Evolutionary conservation across 1,140 invertebrate species (phyloP).

Genomic region (Araneus ventricosus): DNA sequence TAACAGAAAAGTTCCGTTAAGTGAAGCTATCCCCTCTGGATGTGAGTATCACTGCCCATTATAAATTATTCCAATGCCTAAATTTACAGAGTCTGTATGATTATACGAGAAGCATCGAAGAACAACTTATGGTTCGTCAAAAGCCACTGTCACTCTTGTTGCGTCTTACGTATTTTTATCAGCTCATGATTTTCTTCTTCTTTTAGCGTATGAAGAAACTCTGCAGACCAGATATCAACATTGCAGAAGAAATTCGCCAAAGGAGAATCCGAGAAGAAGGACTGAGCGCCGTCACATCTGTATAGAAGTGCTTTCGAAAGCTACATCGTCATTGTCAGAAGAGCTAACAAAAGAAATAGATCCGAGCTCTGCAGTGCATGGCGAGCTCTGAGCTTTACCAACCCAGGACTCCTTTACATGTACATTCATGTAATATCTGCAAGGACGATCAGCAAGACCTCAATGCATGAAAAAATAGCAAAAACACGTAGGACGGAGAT

Average conservation of each 20-base stretch:
- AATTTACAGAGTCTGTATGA: too few relatives aligned
- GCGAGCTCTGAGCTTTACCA: background rate
- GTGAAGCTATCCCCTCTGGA: too few relatives aligned
- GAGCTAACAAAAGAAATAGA: background rate
- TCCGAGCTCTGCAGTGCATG: background rate
- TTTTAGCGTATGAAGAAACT: slow-evolving; percentile 75
- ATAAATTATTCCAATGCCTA: too few relatives aligned
- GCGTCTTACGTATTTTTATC: too few relatives aligned
- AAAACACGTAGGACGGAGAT: background rate
- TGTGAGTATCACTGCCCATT: too few relatives aligned
- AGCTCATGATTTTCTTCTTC: background rate
- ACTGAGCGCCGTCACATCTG: slow-evolving; percentile 74
- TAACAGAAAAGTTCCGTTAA: too few relatives aligned
- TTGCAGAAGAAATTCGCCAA: slow-evolving; percentile 76
- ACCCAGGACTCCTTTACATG: background rate
- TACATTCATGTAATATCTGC: background rate
- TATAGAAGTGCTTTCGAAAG: background rate
- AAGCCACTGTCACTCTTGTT: too few relatives aligned
- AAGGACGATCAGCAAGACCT: background rate
- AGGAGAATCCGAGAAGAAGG: slow-evolving; percentile 72
- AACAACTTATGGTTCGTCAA: too few relatives aligned
- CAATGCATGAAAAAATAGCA: background rate
- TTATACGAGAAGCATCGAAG: too few relatives aligned
- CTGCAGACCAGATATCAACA: slow-evolving; percentile 78
- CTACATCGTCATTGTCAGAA: slow-evolving; percentile 19